These are phyloP conservation scores for Cephalotes varians DNA, from an alignment of 2,888 invertebrate species.

Conservation along the genomic window DNA sequence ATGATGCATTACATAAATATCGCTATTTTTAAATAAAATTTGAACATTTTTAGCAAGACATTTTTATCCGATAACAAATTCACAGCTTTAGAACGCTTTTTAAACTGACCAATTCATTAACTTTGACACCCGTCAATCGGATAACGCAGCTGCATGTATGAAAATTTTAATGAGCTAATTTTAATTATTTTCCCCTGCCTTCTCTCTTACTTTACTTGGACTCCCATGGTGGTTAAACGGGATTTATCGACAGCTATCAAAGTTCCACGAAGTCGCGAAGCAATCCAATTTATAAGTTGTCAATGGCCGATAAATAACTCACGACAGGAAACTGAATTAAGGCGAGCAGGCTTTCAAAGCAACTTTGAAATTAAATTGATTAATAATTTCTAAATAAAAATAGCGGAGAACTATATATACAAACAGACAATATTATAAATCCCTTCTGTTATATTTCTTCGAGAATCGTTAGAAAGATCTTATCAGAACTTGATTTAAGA, in stretches of 20 bases:
- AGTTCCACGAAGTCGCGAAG: conserved; percentile 40
- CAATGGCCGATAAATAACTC: conserved; percentile 53
- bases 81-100: conserved; percentile 15
- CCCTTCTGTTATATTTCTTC: not conserved
- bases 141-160: conserved; percentile 24
- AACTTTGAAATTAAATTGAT: conserved; percentile 47
- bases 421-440: not conserved
- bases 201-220: not conserved
- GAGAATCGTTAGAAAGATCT: not conserved
- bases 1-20: not conserved
- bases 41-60: conserved; percentile 1
- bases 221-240: conserved; percentile 41
- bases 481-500: not conserved
- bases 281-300: conserved; percentile 57
- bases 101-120: conserved; percentile 25
- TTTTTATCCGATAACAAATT: conserved; percentile 30
- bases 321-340: conserved; percentile 41
- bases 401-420: not conserved
- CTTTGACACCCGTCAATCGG: conserved; percentile 42
- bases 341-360: conserved; percentile 21
- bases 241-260: conserved; percentile 55
- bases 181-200: conserved; percentile 42
- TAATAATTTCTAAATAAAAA: conserved; percentile 29
- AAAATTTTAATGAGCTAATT: conserved; percentile 54
- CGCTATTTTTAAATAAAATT: not conserved